These are phyloP conservation scores for Lasioglossum lativentre DNA, from an alignment of 2,888 invertebrate genomes.

Conservation along the genomic window DNA sequence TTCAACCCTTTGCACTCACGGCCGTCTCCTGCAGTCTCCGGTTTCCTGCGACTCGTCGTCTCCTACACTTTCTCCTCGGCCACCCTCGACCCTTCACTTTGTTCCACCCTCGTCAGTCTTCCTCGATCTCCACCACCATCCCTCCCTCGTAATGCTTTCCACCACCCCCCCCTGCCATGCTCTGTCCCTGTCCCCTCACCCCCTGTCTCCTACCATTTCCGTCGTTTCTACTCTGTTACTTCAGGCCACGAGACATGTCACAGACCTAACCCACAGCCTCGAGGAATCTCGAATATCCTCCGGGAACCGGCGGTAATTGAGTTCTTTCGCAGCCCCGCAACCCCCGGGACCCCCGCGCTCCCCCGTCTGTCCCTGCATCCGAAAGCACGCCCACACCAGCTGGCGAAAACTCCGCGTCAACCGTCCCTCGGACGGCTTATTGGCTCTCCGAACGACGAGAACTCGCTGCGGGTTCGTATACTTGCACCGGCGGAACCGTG, in stretches of 20 bases:
- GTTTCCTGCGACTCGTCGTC: neutral
- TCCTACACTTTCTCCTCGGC: neutral
- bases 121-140: neutral
- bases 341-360: slow-evolving; percentile 22
- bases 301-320: slow-evolving; percentile 68
- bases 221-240: slow-evolving; percentile 20
- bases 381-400: neutral
- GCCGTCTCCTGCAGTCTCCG: neutral
- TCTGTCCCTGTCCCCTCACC: neutral
- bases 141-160: neutral
- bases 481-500: neutral
- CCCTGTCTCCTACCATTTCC: slow-evolving; percentile 32
- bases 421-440: neutral
- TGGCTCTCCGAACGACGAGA: neutral
- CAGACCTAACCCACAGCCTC: slow-evolving; percentile 7
- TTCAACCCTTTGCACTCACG: slow-evolving; percentile 27
- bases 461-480: neutral
- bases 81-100: neutral
- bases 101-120: slow-evolving; percentile 28
- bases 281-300: slow-evolving; percentile 43
- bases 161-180: neutral
- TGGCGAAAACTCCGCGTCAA: slow-evolving; percentile 1
- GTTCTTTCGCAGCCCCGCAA: slow-evolving; percentile 71
- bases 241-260: slow-evolving; percentile 17
- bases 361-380: neutral